Evolutionary conservation across 2,113 vertebrate genomes (phyloP).

Genomic region (Dipodomys ordii): DNA sequence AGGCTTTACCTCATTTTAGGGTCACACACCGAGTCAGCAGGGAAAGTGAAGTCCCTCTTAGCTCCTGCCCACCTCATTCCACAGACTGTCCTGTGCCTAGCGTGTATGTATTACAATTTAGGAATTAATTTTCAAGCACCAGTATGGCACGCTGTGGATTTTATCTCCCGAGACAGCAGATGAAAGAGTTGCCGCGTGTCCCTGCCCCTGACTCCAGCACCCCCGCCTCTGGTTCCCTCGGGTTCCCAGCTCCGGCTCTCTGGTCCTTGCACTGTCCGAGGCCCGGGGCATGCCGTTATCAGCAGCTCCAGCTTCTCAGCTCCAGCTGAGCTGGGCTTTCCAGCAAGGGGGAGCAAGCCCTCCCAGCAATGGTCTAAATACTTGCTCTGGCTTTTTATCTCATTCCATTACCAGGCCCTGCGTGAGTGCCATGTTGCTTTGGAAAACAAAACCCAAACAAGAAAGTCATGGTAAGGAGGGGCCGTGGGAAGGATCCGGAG

Average conservation of each 20-base stretch:
- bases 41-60: neutral
- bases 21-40: neutral
- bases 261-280: neutral
- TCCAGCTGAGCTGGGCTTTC: slow-evolving; percentile 1
- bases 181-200: neutral
- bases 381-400: slow-evolving; percentile 68
- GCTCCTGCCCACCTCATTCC: neutral
- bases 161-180: slow-evolving; percentile 48
- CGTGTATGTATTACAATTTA: neutral
- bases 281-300: slow-evolving; percentile 43
- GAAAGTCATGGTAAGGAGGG: neutral
- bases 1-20: neutral
- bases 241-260: neutral
- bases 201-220: neutral
- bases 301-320: slow-evolving; percentile 54
- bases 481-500: neutral
- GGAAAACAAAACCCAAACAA: slow-evolving; percentile 32
- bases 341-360: slow-evolving; percentile 23
- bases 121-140: slow-evolving; percentile 53
- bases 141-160: neutral
- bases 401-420: slow-evolving; percentile 63
- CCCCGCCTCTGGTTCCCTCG: neutral
- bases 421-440: neutral
- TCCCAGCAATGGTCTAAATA: slow-evolving; percentile 39
- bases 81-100: neutral